A percentile compares a stretch with the other conserved stretches of the same genome.
phyloP scores from a whole-genome alignment of 2,888 invertebrate species.

The Sarcophaga rosellei region DNA sequence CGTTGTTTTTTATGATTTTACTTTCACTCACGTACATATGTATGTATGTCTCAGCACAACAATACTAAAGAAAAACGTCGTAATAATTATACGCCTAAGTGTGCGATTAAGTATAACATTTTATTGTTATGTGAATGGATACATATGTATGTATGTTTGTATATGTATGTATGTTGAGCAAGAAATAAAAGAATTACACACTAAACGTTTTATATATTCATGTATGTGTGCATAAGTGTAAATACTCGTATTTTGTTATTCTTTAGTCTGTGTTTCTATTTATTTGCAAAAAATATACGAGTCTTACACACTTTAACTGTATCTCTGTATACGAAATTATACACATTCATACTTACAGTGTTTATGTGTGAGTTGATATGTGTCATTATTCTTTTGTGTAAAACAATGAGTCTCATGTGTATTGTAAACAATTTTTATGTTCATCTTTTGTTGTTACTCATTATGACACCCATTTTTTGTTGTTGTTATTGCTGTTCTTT shows the following conservation, averaged over 20 bases:
- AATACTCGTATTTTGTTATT: no score
- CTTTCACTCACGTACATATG: background rate
- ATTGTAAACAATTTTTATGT: slow-evolving; percentile 42
- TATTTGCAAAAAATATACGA: no score
- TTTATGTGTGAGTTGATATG: slow-evolving; percentile 1
- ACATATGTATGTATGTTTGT: background rate
- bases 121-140: no score
- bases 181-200: background rate
- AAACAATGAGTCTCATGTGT: slow-evolving; percentile 47
- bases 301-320: no score
- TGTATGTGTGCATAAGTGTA: background rate
- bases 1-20: no score
- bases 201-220: background rate
- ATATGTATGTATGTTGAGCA: no score
- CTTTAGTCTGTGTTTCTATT: no score
- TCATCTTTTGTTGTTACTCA: slow-evolving; percentile 12
- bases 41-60: no score
- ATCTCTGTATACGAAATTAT: background rate
- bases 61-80: no score
- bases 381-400: slow-evolving; percentile 34
- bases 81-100: no score
- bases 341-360: slow-evolving; percentile 23
- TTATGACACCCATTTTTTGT: slow-evolving; percentile 25
- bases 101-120: no score
- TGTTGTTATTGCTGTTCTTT: slow-evolving; percentile 7